phyloP scores from a whole-genome alignment of 2,113 vertebrate species.

The Microcebus tavaratra region DNA sequence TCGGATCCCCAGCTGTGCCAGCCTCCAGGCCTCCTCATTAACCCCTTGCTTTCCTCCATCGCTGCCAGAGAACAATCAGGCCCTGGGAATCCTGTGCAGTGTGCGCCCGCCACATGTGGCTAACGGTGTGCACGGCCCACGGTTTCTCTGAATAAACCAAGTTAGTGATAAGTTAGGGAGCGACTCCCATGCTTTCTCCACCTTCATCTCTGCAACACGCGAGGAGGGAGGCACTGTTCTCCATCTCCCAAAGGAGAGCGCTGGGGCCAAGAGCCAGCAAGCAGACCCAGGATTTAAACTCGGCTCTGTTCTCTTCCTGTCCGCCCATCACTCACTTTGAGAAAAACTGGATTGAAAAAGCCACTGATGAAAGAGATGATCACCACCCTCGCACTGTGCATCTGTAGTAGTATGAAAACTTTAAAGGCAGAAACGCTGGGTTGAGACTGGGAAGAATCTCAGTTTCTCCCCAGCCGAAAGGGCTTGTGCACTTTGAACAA shows the following conservation, averaged over 20 bases:
- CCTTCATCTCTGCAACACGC: background rate
- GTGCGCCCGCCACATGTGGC: background rate
- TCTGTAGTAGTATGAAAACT: background rate
- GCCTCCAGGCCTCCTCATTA: slow-evolving; percentile 44
- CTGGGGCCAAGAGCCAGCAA: background rate
- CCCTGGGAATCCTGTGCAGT: background rate
- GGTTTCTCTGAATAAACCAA: background rate
- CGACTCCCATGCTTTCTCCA: background rate
- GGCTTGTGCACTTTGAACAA: background rate
- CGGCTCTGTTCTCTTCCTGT: background rate
- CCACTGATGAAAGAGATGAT: background rate
- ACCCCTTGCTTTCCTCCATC: slow-evolving; percentile 33
- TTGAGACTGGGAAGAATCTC: background rate
- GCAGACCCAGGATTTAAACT: background rate
- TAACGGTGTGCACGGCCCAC: background rate
- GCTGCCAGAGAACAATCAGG: background rate
- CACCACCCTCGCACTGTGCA: background rate
- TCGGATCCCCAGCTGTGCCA: slow-evolving; percentile 59
- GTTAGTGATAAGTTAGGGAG: background rate
- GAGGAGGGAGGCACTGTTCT: background rate
- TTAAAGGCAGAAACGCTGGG: background rate
- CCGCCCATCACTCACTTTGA: background rate
- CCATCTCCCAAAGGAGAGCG: background rate
- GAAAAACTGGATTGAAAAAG: background rate
- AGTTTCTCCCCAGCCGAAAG: background rate